A percentile compares a stretch with the other conserved stretches of the same genome.
phyloP scores from a whole-genome alignment of 2,113 vertebrate species.

The Butastur rufipennis region DNA sequence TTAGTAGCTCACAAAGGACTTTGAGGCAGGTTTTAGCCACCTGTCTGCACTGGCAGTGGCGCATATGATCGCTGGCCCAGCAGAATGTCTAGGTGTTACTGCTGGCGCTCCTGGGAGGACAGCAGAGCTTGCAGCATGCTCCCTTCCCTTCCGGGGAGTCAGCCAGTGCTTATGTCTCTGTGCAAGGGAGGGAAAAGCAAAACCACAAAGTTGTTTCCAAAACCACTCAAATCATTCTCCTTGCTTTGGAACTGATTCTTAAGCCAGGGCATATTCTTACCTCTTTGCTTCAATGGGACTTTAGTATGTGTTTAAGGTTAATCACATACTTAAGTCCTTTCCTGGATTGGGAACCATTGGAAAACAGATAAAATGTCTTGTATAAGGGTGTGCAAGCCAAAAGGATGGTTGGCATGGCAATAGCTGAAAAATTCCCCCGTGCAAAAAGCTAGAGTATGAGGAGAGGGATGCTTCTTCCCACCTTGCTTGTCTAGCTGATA shows the following conservation, averaged over 20 bases:
- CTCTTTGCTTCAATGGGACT: not conserved
- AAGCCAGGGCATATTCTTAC: not conserved
- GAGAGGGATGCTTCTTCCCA: not conserved
- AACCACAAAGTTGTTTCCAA: not conserved
- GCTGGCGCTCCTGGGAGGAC: not conserved
- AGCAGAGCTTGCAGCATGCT: not conserved
- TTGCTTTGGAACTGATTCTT: not conserved
- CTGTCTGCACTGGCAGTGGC: fast-evolving
- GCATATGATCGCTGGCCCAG: fast-evolving
- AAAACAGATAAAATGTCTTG: not conserved
- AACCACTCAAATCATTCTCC: not conserved
- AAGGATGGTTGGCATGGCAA: not conserved
- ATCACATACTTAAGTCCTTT: not conserved
- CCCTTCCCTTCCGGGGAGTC: not conserved
- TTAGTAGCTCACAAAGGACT: fast-evolving
- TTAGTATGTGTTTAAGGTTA: not conserved
- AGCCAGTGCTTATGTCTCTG: not conserved
- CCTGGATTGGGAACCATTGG: not conserved
- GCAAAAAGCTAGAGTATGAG: not conserved
- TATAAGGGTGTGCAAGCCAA: not conserved
- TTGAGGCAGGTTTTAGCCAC: fast-evolving
- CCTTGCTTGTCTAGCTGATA: no score
- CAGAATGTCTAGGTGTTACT: not conserved
- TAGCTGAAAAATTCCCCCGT: not conserved
- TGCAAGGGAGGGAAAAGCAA: not conserved